phyloP scores from a whole-genome alignment of 2,797 vertebrate genomes.

The Poeciliopsis gracilis region DNA sequence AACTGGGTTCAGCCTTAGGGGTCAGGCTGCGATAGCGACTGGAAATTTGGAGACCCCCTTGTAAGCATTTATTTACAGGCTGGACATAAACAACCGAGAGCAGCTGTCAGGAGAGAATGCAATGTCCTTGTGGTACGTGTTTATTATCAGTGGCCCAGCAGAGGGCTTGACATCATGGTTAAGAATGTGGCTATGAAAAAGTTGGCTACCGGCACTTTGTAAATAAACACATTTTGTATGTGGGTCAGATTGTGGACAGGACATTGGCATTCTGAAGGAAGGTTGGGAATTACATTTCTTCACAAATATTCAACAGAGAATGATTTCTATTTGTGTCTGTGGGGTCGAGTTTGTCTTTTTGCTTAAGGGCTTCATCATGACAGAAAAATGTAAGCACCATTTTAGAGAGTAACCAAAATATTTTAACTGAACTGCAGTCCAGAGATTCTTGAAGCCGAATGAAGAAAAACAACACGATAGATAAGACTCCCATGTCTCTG shows the following conservation, averaged over 20 bases:
- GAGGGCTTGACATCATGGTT: slow-evolving; percentile 65
- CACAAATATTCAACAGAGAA: slow-evolving; percentile 38
- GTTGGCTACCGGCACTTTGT: slow-evolving; percentile 58
- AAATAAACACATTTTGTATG: slow-evolving; percentile 63
- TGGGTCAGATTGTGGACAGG: slow-evolving; percentile 56
- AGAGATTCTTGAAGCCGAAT: background rate
- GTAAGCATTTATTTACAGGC: slow-evolving; percentile 68
- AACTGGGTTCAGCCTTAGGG: slow-evolving; percentile 59
- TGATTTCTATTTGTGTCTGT: slow-evolving; percentile 34
- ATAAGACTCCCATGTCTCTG: background rate
- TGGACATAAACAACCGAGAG: slow-evolving; percentile 67
- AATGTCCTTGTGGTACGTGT: slow-evolving; percentile 60
- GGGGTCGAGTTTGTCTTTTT: slow-evolving; percentile 5
- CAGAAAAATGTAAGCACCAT: background rate
- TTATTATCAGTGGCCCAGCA: slow-evolving; percentile 70
- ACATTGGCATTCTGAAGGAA: slow-evolving; percentile 40
- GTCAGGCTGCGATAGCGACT: slow-evolving; percentile 63
- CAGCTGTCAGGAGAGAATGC: slow-evolving; percentile 67
- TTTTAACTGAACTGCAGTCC: background rate
- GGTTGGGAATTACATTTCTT: slow-evolving; percentile 44
- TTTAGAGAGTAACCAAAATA: background rate
- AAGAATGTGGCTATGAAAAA: slow-evolving; percentile 66
- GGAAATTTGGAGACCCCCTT: slow-evolving; percentile 65
- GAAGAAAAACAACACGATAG: background rate
- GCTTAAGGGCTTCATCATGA: background rate